A percentile compares a stretch with the other conserved stretches of the same genome.
These are phyloP conservation scores for Haplotaxodon microlepis DNA, from an alignment of 2,113 vertebrate species.

Conservation along the genomic window DNA sequence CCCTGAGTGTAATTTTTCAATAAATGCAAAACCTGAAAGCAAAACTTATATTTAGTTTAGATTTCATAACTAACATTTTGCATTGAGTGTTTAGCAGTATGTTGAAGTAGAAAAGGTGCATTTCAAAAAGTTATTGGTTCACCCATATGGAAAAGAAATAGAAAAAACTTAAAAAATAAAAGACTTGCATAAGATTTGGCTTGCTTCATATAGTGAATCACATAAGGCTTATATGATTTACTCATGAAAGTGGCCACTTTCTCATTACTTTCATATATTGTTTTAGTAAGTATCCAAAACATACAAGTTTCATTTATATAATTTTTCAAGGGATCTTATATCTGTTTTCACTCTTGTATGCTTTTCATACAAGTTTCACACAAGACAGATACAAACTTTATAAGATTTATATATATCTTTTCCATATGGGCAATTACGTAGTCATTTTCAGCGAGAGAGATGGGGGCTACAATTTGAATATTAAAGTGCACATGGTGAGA, in stretches of 20 bases:
- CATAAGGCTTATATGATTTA: background rate
- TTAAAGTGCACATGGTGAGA: background rate
- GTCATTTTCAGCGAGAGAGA: background rate
- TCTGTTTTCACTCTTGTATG: no score
- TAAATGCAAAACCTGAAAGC: background rate
- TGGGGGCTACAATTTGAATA: background rate
- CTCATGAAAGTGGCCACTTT: no score
- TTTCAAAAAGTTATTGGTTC: background rate
- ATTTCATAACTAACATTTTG: background rate
- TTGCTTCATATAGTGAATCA: background rate
- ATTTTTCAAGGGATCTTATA: no score
- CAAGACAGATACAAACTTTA: no score
- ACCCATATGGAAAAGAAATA: background rate
- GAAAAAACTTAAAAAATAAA: background rate
- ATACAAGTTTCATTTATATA: no score
- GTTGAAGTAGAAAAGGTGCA: background rate
- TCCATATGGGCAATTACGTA: background rate
- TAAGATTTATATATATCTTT: background rate
- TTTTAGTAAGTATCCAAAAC: no score
- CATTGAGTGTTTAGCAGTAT: background rate
- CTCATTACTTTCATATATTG: no score
- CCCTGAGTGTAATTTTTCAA: background rate
- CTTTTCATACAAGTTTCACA: no score
- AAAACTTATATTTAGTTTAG: background rate
- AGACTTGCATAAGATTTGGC: background rate